phyloP scores from a whole-genome alignment of 1,140 invertebrate species.

The Tachypleus tridentatus region DNA sequence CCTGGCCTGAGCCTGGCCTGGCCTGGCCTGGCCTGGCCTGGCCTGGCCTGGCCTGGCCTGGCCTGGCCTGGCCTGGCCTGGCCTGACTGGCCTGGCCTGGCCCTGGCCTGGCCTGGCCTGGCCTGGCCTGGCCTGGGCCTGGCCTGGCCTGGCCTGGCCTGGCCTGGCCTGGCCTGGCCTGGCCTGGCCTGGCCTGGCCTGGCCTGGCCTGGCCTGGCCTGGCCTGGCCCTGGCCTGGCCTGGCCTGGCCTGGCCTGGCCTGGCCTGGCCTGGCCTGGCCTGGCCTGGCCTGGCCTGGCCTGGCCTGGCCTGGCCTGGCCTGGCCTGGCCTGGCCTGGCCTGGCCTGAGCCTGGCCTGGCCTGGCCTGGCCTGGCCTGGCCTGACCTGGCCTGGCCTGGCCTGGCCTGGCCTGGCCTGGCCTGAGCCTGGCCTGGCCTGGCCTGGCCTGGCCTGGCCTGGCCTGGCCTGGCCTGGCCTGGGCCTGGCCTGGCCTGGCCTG shows the following conservation, averaged over 20 bases:
- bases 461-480: slow-evolving; percentile 23
- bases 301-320: slow-evolving; percentile 25
- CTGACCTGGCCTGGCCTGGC: slow-evolving; percentile 11
- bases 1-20: slow-evolving; percentile 21
- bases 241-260: slow-evolving; percentile 20
- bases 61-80: slow-evolving; percentile 23
- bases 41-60: slow-evolving; percentile 21
- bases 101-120: too few species aligned
- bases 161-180: background rate
- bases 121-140: slow-evolving; percentile 25
- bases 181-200: background rate
- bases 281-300: slow-evolving; percentile 26
- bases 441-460: slow-evolving; percentile 25
- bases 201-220: background rate
- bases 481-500: slow-evolving; percentile 23
- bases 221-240: slow-evolving; percentile 7
- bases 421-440: slow-evolving; percentile 19
- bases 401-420: slow-evolving; percentile 19
- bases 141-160: slow-evolving; percentile 4
- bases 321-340: slow-evolving; percentile 21
- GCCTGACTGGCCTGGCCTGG: too few species aligned
- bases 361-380: slow-evolving; percentile 15
- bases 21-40: slow-evolving; percentile 24
- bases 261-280: slow-evolving; percentile 22
- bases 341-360: slow-evolving; percentile 11